Evolutionary conservation across 2,797 vertebrate species (phyloP), one percentile per base, ranked within the genome.

Genomic region (Cirrhinus molitorella): DNA sequence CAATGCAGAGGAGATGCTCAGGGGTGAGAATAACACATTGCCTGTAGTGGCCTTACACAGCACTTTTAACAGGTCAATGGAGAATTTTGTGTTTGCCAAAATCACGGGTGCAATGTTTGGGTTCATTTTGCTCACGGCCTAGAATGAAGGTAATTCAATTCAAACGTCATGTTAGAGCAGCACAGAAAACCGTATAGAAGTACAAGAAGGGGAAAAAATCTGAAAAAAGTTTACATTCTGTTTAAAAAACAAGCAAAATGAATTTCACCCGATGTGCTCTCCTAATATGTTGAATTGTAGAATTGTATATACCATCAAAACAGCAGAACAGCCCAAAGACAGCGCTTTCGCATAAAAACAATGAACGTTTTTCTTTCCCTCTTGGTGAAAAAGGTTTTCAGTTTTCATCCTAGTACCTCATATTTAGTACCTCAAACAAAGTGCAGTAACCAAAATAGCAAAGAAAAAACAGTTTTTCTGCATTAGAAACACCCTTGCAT

Each of bases 1-100:
- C 91, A 98, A 89, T 34, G 96, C 94, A 28, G 96, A 96, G 17
- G 95, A 95, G 85, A 99, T 92, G 91, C 97, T 97, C 88, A 98
- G 86, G 0, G 96, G 94, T 5, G 95, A 95, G 70, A 92, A 95
- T 90, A 98, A 96, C 31, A 97, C 0, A 43, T 99, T 98, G 28
- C 25, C 76, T 0, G 75, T 74, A 78, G 91, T 87, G 0, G 80
- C 7, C 67, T 93, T 88, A 4, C 89, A 88, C 78, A 98, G 65
- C 82, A 89, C 86, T 85, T 91, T 95, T 19, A 97, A 87, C 74
- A 97, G 85, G 31, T 90, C 89, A 53, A 98, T 86, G n/a, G 93
- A 93, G 91, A 96, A 95, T 70, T 49, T 45, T 65, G 88, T 90
- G 91, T 94, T 95, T 80, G 92, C 93, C 34, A 88, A 82, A 7